These are phyloP conservation scores for Silurus meridionalis DNA, from an alignment of 2,113 vertebrate genomes.

Conservation along the genomic window DNA sequence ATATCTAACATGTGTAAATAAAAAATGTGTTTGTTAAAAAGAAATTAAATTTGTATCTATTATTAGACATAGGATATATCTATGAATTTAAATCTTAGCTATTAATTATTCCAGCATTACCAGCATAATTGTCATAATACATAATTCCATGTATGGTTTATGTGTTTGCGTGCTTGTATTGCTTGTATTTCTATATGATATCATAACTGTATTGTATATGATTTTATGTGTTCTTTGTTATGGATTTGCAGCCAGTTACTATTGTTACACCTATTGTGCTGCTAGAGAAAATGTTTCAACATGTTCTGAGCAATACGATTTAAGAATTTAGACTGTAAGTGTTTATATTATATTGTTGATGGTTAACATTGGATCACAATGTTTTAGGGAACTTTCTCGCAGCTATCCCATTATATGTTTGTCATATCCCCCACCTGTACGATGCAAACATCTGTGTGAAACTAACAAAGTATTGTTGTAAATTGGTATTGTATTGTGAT, in stretches of 20 bases:
- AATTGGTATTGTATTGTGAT: conserved; percentile 14
- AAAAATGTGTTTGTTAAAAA: background rate
- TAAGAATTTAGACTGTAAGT: background rate
- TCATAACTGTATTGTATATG: too few species aligned
- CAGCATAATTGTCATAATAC: too few species aligned
- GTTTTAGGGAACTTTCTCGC: background rate
- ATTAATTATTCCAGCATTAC: too few species aligned
- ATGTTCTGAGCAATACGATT: background rate
- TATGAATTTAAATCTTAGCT: too few species aligned
- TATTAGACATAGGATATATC: background rate
- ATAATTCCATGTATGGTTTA: too few species aligned
- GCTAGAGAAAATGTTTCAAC: background rate
- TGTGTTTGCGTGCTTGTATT: too few species aligned
- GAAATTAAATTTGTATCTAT: background rate
- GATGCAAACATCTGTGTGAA: background rate
- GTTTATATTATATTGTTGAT: background rate
- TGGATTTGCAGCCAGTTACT: background rate
- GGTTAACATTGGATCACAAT: background rate
- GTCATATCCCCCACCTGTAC: background rate
- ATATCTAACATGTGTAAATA: background rate
- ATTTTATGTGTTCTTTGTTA: too few species aligned
- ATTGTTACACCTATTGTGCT: background rate
- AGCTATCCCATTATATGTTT: background rate
- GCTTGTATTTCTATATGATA: too few species aligned
- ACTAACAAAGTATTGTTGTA: background rate